phyloP scores from a whole-genome alignment of 64 coral and sea anemone species.

The Platygyra sinensis region DNA sequence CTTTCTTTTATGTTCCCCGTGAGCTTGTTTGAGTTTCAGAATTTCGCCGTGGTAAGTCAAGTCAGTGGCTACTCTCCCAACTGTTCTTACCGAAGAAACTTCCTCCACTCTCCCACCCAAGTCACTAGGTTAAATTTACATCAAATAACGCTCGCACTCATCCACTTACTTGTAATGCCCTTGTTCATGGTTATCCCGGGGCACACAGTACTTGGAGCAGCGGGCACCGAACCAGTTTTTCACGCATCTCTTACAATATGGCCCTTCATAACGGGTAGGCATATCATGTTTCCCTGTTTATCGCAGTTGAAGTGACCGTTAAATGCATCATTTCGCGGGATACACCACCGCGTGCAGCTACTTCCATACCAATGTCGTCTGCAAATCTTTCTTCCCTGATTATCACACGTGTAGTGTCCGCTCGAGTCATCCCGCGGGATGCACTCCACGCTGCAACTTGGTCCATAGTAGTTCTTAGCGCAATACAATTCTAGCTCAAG shows the following conservation, averaged over 20 bases:
- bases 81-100: too few relatives aligned
- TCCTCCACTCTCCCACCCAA: background rate
- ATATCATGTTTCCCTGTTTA: conserved; percentile 18
- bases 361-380: conserved; percentile 19
- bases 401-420: conserved; percentile 45
- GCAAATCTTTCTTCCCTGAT: conserved; percentile 38
- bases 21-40: too few relatives aligned
- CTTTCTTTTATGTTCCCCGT: too few relatives aligned
- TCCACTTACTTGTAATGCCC: conserved; percentile 53
- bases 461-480: conserved; percentile 41
- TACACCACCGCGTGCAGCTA: conserved; percentile 18
- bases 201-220: conserved; percentile 68
- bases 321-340: background rate
- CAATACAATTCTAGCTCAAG: conserved; percentile 50
- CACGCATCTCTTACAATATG: conserved; percentile 41
- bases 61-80: too few relatives aligned
- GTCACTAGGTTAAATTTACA: background rate
- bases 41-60: too few relatives aligned
- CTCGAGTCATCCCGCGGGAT: conserved; percentile 18
- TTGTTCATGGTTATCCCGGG: conserved; percentile 40
- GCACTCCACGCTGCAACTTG: conserved; percentile 39
- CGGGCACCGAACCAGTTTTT: conserved; percentile 46
- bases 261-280: conserved; percentile 18
- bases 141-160: background rate
- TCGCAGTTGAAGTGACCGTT: conserved; percentile 46